Conservation (phyloP, 2,888 invertebrate genomes). For the Alloscopus bannaensis region DNA sequence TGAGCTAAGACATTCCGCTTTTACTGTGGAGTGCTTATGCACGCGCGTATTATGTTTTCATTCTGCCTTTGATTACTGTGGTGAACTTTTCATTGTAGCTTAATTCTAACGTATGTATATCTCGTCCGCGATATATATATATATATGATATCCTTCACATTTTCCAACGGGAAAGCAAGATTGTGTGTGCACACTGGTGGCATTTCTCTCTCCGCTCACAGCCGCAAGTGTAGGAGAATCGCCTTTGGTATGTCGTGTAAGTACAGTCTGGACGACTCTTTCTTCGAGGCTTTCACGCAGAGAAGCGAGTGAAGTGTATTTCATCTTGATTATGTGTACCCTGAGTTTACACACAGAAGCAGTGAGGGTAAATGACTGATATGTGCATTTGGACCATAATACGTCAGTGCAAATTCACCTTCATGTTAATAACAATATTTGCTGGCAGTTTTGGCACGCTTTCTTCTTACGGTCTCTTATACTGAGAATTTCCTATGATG, state of each 20-base stretch:
- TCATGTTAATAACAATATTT: slow-evolving; percentile 50
- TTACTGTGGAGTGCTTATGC: no score
- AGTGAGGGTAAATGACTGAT: neutral
- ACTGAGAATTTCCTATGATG: neutral
- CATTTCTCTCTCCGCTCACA: slow-evolving; percentile 32
- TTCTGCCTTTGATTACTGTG: slow-evolving; percentile 11
- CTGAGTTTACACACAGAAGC: neutral
- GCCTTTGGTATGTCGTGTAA: slow-evolving; percentile 1
- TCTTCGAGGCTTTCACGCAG: neutral
- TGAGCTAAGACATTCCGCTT: no score
- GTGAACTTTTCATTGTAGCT: slow-evolving; percentile 25
- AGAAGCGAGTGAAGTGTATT: neutral
- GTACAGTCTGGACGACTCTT: slow-evolving; percentile 24
- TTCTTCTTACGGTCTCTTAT: neutral
- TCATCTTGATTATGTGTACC: neutral
- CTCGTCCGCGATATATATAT: no score
- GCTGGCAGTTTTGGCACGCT: slow-evolving; percentile 55
- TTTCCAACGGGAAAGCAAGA: no score
- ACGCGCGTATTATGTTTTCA: no score
- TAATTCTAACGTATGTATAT: neutral
- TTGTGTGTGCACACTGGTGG: slow-evolving; percentile 19
- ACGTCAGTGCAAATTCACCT: slow-evolving; percentile 35
- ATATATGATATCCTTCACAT: slow-evolving; percentile 32
- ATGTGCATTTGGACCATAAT: slow-evolving; percentile 15
- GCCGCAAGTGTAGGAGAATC: neutral